Conservation (phyloP, 2,888 invertebrate genomes). For the Atethmia centrago region DNA sequence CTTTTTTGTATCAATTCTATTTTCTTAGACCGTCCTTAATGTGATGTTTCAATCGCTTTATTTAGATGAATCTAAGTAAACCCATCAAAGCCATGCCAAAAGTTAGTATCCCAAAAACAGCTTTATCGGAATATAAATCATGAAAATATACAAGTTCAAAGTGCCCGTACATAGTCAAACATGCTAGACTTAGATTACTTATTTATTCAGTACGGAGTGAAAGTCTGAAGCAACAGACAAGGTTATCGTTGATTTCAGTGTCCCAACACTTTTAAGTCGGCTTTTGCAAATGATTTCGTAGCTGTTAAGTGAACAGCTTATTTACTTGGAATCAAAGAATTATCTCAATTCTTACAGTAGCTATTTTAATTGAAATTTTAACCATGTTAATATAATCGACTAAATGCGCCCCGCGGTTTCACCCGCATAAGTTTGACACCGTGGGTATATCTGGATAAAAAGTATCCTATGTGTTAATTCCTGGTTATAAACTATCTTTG, state of each 20-base stretch:
- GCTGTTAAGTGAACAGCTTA: constrained; percentile 6
- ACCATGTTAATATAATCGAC: not conserved
- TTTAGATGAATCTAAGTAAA: constrained; percentile 13
- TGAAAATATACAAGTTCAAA: constrained; percentile 22
- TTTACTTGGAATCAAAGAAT: not conserved
- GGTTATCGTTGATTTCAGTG: constrained; percentile 29
- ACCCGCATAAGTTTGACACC: too few relatives aligned
- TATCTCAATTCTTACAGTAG: constrained; percentile 1
- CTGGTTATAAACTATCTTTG: too few relatives aligned
- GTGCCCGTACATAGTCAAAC: constrained; percentile 24
- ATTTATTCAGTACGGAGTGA: constrained; percentile 54
- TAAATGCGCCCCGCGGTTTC: too few relatives aligned
- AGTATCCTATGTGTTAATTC: too few relatives aligned
- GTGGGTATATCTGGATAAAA: too few relatives aligned
- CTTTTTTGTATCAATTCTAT: constrained; percentile 1
- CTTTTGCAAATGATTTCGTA: constrained; percentile 16
- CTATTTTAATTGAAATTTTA: not conserved
- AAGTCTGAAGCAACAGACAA: constrained; percentile 49
- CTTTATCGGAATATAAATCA: constrained; percentile 6
- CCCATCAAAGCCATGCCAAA: not conserved
- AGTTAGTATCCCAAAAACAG: constrained; percentile 3
- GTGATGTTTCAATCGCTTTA: constrained; percentile 13
- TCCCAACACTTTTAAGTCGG: constrained; percentile 19
- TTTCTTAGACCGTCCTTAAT: not conserved
- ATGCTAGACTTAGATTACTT: constrained; percentile 30